Conservation (phyloP, 2,888 invertebrate species). For the Euplagia quadripunctaria region DNA sequence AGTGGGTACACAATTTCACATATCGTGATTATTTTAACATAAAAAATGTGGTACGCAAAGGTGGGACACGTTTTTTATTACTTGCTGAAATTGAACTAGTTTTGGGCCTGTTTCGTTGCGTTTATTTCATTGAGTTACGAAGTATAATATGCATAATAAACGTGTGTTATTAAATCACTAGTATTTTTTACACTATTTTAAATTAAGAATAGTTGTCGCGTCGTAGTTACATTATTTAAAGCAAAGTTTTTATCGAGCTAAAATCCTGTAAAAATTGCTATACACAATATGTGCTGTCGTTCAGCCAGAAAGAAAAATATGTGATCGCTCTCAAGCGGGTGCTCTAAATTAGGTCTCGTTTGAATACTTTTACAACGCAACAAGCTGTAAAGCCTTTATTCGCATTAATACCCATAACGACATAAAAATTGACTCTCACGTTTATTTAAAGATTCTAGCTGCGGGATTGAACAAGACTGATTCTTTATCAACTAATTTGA, state of each 20-base stretch:
- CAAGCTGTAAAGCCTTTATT: too few species aligned
- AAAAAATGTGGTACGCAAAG: conserved; percentile 6
- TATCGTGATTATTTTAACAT: conserved; percentile 1
- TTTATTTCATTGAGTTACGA: not conserved
- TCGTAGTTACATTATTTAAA: not conserved
- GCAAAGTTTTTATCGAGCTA: not conserved
- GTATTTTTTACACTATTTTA: not conserved
- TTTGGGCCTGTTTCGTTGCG: not conserved
- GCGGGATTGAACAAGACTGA: too few species aligned
- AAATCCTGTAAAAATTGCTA: not conserved
- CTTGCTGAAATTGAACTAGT: not conserved
- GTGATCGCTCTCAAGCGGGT: not conserved
- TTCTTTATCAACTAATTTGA: too few species aligned
- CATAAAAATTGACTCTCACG: too few species aligned
- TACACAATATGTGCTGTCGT: not conserved
- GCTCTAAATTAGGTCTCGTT: too few species aligned
- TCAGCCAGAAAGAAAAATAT: not conserved
- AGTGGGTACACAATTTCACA: not conserved
- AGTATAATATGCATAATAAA: not conserved
- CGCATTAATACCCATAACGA: too few species aligned
- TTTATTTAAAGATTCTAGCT: too few species aligned
- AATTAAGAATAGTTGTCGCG: not conserved
- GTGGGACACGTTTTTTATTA: conserved; percentile 1
- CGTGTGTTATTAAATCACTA: not conserved
- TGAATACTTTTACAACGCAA: too few species aligned